Base-by-base conservation (phyloP, 2,797 vertebrate genomes). In the Micropoecilia bifurca region DNA sequence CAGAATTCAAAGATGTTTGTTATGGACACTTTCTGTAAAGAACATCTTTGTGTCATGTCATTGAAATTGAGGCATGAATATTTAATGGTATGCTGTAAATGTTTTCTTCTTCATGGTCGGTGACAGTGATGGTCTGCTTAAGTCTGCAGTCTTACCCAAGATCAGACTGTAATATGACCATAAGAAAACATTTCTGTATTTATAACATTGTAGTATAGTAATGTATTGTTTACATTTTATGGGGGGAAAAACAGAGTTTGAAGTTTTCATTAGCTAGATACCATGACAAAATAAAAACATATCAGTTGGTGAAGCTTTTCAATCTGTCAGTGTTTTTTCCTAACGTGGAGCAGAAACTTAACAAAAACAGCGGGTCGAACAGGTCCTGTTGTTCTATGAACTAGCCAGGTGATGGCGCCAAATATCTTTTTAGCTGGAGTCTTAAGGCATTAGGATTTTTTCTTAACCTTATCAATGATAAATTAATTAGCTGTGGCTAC, bases 401-500 rank as follows among this genome's bases (percentile, higher is more conserved):
- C 3, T 69, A 28, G 3, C 86, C 90, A 79, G 36, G 43, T 16
- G 90, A 73, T 87, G 90, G 89, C 86, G 84, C 61, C 75, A 85
- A 48, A 78, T 46, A 46, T n/a, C 73, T 61, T 72, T 83, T 7
- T 25, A 69, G 53, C 2, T 43, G 22, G 20, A 25, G 36, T 22
- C 36, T 68, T 1, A 20, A 68, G 9, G 63, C 3, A 4, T 25
- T 25, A 22, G 36, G 3, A 39, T 39, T 3, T 20, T 18, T 68
- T 22, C 2, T 5, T 3, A 66, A 39, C 61, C 20, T 66, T 66
- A 41, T 25, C 6, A 68, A 68, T 25, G 8, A 68, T 41, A 68
- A 41, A 68, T 16, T 13, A 68, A 68, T 16, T 13, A 41, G 10
- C 8, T 25, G 16, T 41, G 33, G 9, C 63, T 41, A 41, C 20